phyloP scores from a whole-genome alignment of 2,888 invertebrate species.

The Oscheius myriophilus region DNA sequence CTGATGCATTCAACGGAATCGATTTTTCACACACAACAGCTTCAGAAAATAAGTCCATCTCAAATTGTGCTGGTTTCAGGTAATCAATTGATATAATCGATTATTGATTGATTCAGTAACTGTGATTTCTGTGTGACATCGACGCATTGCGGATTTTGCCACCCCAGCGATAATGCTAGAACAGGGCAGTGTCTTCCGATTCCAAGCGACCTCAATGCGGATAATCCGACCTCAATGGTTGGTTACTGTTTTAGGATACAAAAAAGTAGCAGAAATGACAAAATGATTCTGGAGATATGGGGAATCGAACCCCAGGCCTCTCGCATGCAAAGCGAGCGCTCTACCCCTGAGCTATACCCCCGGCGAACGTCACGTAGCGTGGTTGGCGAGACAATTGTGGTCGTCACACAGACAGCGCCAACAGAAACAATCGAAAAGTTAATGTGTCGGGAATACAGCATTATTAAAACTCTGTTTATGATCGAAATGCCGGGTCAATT shows the following conservation, averaged over 20 bases:
- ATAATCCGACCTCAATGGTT: constrained; percentile 25
- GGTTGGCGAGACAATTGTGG: too few species aligned
- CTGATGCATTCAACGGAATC: constrained; percentile 23
- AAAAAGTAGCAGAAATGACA: too few species aligned
- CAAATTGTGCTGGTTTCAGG: constrained; percentile 25
- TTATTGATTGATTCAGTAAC: constrained; percentile 44
- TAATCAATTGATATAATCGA: constrained; percentile 1
- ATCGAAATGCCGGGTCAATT: too few species aligned
- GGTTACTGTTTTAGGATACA: too few species aligned
- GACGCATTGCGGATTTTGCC: constrained; percentile 72
- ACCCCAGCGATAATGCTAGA: constrained; percentile 22
- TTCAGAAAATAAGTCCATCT: constrained; percentile 14
- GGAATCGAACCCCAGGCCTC: constrained; percentile 52
- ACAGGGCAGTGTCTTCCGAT: constrained; percentile 52
- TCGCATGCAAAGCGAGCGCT: constrained; percentile 67
- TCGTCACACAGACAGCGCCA: too few species aligned
- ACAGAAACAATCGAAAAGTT: too few species aligned
- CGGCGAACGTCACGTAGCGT: background rate
- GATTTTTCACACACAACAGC: constrained; percentile 1
- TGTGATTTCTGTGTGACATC: constrained; percentile 73
- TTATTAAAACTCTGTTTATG: too few species aligned
- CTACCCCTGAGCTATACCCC: constrained; percentile 62
- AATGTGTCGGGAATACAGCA: too few species aligned
- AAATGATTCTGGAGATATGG: constrained; percentile 2
- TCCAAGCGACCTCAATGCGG: constrained; percentile 24